A percentile compares a stretch with the other conserved stretches of the same genome.
Evolutionary conservation across 2,888 invertebrate species (phyloP).

Genomic region (Campoplex nolae): DNA sequence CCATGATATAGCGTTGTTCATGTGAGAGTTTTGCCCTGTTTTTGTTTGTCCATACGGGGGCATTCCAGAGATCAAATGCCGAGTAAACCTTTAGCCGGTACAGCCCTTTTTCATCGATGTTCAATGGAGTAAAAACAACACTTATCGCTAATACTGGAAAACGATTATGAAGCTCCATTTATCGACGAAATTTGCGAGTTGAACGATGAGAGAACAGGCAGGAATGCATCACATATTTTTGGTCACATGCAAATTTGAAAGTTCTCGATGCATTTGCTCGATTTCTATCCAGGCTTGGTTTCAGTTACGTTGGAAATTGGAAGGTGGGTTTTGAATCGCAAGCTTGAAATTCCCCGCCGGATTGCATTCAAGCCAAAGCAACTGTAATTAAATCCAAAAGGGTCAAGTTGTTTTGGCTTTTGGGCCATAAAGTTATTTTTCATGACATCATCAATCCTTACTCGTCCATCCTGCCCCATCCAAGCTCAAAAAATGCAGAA

Average conservation of each 20-base stretch:
- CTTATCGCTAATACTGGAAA: neutral
- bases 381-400: neutral
- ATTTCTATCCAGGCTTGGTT: neutral
- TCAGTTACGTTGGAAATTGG: neutral
- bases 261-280: neutral
- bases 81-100: conserved; percentile 7
- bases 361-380: neutral
- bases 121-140: conserved; percentile 5
- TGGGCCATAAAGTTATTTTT: neutral
- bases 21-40: conserved; percentile 40
- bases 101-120: neutral
- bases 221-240: neutral
- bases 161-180: neutral
- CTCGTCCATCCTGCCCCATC: neutral
- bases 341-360: neutral
- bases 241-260: neutral
- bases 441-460: neutral
- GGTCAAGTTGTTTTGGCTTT: neutral
- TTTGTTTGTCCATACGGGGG: conserved; percentile 36
- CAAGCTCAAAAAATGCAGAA: neutral
- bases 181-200: neutral
- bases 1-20: conserved; percentile 42
- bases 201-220: neutral
- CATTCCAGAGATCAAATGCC: conserved; percentile 39
- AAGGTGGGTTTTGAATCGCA: neutral